phyloP scores from a whole-genome alignment of 2,113 vertebrate genomes.

The Pluvianellus socialis region DNA sequence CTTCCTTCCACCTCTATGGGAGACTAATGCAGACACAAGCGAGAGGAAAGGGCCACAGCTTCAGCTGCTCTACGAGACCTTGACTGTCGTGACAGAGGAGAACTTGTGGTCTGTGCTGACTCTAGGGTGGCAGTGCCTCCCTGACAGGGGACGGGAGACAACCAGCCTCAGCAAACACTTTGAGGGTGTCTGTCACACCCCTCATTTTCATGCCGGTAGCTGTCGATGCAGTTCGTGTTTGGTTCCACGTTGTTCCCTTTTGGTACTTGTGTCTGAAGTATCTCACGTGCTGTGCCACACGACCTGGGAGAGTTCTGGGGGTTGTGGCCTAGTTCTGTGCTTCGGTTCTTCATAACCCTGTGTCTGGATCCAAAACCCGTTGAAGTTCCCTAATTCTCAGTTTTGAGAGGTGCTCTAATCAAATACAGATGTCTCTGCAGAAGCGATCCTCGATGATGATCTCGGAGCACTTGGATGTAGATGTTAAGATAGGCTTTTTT shows the following conservation, averaged over 20 bases:
- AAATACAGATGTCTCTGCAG: not conserved
- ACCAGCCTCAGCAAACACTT: not conserved
- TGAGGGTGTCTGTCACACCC: not conserved
- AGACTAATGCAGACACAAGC: accelerated
- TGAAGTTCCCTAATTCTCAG: not conserved
- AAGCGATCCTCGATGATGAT: accelerated
- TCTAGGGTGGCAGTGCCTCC: not conserved
- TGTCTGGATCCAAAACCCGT: not conserved
- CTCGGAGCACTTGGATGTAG: not conserved
- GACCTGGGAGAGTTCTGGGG: not conserved
- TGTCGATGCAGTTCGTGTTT: not conserved
- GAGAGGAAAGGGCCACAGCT: accelerated
- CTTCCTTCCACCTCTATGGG: not conserved
- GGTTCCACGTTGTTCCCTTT: not conserved
- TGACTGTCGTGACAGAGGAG: accelerated
- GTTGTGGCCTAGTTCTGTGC: not conserved
- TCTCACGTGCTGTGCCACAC: accelerated
- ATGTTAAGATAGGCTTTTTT: not conserved
- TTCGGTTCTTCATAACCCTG: not conserved
- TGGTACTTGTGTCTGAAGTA: not conserved
- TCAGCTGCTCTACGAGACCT: not conserved
- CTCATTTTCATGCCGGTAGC: accelerated
- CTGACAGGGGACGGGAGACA: not conserved
- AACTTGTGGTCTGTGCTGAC: not conserved
- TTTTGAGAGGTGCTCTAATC: not conserved